These are phyloP conservation scores for Intellagama lesueurii DNA, from an alignment of 2,797 vertebrate species.

Conservation along the genomic window DNA sequence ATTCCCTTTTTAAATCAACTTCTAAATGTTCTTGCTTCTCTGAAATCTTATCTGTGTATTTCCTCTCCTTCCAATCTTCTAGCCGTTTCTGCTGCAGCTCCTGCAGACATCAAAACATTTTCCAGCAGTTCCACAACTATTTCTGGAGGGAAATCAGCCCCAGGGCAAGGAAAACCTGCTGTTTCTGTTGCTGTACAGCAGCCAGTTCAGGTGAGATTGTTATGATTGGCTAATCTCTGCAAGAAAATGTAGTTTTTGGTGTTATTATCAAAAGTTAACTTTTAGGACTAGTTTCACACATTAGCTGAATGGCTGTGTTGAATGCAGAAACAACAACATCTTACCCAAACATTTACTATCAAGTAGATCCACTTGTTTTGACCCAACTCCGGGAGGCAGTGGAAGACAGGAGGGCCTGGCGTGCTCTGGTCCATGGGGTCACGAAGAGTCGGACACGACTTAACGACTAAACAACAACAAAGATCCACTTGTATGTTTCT, in stretches of 20 bases:
- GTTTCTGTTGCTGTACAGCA: conserved; percentile 56
- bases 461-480: too few species aligned
- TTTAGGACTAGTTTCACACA: neutral
- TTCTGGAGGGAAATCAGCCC: conserved; percentile 55
- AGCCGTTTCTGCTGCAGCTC: conserved; percentile 65
- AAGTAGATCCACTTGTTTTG: too few species aligned
- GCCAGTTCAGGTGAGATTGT: conserved; percentile 40
- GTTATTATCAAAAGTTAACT: neutral
- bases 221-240: neutral
- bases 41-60: neutral
- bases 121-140: conserved; percentile 44
- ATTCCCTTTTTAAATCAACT: neutral
- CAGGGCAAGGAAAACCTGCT: conserved; percentile 65
- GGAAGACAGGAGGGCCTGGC: too few species aligned
- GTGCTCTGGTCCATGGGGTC: too few species aligned
- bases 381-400: too few species aligned
- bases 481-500: too few species aligned
- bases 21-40: too few species aligned
- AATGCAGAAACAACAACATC: neutral
- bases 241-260: neutral
- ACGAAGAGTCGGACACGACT: too few species aligned
- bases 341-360: neutral
- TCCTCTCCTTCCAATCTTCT: neutral
- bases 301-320: neutral
- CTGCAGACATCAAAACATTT: conserved; percentile 72